A percentile compares a stretch with the other conserved stretches of the same genome.
Conservation (phyloP, 2,888 invertebrate species). For the Meliscaeva auricollis region DNA sequence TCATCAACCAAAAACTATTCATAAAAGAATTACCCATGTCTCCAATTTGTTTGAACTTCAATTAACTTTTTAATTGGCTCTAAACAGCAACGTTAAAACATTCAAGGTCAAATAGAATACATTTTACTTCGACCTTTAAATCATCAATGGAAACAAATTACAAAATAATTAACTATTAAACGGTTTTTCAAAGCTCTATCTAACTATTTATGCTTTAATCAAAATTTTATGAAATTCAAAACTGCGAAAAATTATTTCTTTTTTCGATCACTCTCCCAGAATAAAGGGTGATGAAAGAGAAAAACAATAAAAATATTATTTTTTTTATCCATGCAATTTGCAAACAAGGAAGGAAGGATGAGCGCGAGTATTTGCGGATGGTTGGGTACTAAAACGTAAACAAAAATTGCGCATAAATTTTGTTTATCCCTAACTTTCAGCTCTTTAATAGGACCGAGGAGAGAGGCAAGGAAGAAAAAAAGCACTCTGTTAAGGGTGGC, state of each 20-base stretch:
- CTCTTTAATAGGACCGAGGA: slow-evolving; percentile 42
- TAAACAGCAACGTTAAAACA: too few relatives aligned
- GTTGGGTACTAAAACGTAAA: slow-evolving; percentile 60
- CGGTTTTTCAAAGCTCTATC: not conserved
- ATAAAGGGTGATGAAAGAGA: not conserved
- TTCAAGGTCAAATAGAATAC: too few relatives aligned
- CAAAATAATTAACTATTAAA: slow-evolving; percentile 12
- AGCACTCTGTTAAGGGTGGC: not conserved
- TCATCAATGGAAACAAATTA: not conserved
- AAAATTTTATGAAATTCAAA: slow-evolving; percentile 1
- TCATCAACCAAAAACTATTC: too few relatives aligned
- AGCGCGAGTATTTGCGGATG: slow-evolving; percentile 37
- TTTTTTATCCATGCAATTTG: slow-evolving; percentile 43
- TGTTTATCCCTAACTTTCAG: slow-evolving; percentile 60
- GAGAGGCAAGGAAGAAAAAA: not conserved
- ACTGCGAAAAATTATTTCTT: not conserved
- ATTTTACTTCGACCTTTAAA: too few relatives aligned
- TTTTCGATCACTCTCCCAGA: not conserved
- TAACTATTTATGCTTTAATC: slow-evolving; percentile 3
- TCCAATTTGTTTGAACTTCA: too few relatives aligned
- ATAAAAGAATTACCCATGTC: too few relatives aligned
- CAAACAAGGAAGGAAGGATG: slow-evolving; percentile 10
- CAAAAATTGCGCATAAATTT: slow-evolving; percentile 67
- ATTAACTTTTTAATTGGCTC: too few relatives aligned
- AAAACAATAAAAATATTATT: slow-evolving; percentile 56